These are phyloP conservation scores for Criorhina ranunculi DNA, from an alignment of 2,888 invertebrate genomes.

Conservation along the genomic window DNA sequence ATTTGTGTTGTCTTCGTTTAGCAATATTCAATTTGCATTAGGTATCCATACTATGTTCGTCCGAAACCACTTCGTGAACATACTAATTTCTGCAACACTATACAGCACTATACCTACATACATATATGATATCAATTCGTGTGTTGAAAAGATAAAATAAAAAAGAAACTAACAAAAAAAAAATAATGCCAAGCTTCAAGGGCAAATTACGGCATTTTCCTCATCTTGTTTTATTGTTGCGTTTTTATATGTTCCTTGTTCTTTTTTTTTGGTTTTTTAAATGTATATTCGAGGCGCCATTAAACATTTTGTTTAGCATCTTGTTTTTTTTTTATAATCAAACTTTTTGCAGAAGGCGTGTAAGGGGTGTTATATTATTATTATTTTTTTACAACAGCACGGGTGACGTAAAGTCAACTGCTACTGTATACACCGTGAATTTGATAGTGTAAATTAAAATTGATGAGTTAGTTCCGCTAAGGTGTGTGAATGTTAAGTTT, in stretches of 20 bases:
- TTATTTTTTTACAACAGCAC: not conserved
- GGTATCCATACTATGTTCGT: conserved; percentile 1
- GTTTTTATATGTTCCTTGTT: conserved; percentile 18
- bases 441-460: conserved; percentile 9
- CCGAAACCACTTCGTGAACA: conserved; percentile 36
- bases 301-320: conserved; percentile 17
- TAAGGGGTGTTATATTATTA: conserved; percentile 1
- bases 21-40: conserved; percentile 11
- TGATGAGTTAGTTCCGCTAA: conserved; percentile 7
- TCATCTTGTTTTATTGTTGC: conserved; percentile 30
- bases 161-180: not conserved
- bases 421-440: not conserved
- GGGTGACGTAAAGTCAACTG: conserved; percentile 24
- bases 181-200: conserved; percentile 41
- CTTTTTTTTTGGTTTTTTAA: conserved; percentile 1
- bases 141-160: conserved; percentile 13
- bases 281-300: conserved; percentile 12
- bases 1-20: conserved; percentile 14
- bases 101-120: not conserved
- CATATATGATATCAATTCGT: not conserved
- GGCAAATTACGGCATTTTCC: conserved; percentile 43
- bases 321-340: not conserved
- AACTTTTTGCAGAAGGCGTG: conserved; percentile 4
- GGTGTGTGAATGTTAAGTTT: not conserved
- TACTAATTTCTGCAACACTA: conserved; percentile 35